Evolutionary conservation across 2,113 vertebrate species (phyloP).

Genomic region (Haemorhous mexicanus): DNA sequence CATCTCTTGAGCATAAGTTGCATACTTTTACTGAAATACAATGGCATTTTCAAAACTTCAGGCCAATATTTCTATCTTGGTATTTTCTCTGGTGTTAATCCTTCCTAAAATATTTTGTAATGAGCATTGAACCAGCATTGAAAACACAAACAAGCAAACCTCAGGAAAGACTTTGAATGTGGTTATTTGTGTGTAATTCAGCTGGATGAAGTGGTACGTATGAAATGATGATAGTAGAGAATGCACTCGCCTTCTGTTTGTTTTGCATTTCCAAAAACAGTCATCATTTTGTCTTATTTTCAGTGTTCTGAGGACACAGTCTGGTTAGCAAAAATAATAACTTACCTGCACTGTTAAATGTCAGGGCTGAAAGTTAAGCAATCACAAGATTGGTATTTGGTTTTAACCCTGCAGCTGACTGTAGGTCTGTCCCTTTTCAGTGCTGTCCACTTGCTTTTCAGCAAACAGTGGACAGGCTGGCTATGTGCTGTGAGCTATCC

Average conservation of each 20-base stretch:
- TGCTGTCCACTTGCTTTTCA: neutral
- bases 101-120: neutral
- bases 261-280: neutral
- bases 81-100: neutral
- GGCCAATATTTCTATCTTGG: neutral
- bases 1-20: neutral
- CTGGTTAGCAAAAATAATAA: constrained; percentile 14
- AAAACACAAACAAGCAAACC: neutral
- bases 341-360: constrained; percentile 3
- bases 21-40: neutral
- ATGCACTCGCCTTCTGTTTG: neutral
- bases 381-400: neutral
- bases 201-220: neutral
- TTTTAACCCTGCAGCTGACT: neutral
- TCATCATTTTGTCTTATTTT: neutral
- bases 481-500: neutral
- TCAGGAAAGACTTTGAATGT: neutral
- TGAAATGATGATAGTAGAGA: neutral
- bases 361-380: neutral
- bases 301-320: neutral
- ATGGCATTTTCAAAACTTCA: neutral
- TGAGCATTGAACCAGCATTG: neutral
- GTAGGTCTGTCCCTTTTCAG: neutral
- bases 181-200: neutral
- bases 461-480: neutral